phyloP scores from a whole-genome alignment of 2,113 vertebrate genomes.

The Castor canadensis region DNA sequence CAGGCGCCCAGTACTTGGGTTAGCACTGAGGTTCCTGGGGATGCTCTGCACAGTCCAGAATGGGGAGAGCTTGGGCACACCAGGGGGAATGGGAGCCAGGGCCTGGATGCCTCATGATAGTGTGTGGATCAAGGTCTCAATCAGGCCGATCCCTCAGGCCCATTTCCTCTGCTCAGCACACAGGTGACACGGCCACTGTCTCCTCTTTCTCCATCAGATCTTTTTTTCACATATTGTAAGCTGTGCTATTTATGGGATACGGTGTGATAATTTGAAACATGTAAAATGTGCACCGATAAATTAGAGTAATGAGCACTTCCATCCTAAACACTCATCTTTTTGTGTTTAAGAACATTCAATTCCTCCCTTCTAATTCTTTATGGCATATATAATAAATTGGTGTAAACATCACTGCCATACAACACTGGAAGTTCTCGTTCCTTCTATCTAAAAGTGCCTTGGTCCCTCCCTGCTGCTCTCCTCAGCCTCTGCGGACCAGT shows the following conservation, averaged over 20 bases:
- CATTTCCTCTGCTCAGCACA: background rate
- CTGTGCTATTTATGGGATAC: no score
- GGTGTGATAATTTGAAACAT: background rate
- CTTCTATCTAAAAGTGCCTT: background rate
- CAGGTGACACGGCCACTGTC: no score
- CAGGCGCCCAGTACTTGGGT: background rate
- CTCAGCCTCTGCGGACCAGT: background rate
- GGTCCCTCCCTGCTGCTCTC: no score
- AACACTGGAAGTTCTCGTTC: background rate
- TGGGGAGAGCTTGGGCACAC: rapidly evolving
- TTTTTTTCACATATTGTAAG: background rate
- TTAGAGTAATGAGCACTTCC: background rate
- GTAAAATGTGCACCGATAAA: background rate
- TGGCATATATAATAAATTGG: no score
- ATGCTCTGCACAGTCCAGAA: background rate
- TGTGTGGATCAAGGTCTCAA: no score
- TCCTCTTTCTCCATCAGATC: background rate
- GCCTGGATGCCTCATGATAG: background rate
- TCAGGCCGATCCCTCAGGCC: background rate
- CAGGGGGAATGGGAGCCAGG: no score
- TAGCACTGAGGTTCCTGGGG: background rate
- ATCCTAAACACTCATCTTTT: background rate
- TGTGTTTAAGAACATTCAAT: background rate
- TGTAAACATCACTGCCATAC: background rate
- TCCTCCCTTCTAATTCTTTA: background rate